These are phyloP conservation scores for Athene noctua DNA, from an alignment of 2,113 vertebrate species.

Conservation along the genomic window DNA sequence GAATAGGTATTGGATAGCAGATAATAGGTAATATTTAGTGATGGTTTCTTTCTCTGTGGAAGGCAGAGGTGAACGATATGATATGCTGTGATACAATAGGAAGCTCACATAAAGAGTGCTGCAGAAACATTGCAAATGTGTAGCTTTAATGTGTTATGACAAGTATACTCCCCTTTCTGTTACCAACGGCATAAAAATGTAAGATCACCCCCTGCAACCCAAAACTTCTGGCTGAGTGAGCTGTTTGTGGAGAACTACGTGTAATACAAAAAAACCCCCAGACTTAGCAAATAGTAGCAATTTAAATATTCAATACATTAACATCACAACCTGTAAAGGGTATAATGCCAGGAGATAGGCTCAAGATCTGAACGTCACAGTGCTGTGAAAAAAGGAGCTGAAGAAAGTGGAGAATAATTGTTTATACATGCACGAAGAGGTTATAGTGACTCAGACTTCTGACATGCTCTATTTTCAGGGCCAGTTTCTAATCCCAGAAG, in stretches of 20 bases:
- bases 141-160: background rate
- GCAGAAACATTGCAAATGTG: background rate
- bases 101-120: background rate
- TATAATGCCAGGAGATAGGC: background rate
- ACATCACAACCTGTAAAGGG: background rate
- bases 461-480: background rate
- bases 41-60: background rate
- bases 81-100: background rate
- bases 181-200: background rate
- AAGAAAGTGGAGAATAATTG: background rate
- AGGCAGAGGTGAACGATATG: background rate
- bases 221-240: background rate
- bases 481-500: constrained; percentile 16
- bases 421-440: background rate
- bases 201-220: background rate
- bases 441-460: background rate
- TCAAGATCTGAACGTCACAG: background rate
- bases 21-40: background rate
- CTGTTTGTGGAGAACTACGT: background rate
- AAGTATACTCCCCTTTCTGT: background rate
- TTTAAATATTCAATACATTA: background rate
- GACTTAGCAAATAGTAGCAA: background rate
- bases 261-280: background rate
- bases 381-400: background rate
- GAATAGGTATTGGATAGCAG: background rate